These are phyloP conservation scores for Polietes domitor DNA, from an alignment of 2,888 invertebrate species.

Conservation along the genomic window DNA sequence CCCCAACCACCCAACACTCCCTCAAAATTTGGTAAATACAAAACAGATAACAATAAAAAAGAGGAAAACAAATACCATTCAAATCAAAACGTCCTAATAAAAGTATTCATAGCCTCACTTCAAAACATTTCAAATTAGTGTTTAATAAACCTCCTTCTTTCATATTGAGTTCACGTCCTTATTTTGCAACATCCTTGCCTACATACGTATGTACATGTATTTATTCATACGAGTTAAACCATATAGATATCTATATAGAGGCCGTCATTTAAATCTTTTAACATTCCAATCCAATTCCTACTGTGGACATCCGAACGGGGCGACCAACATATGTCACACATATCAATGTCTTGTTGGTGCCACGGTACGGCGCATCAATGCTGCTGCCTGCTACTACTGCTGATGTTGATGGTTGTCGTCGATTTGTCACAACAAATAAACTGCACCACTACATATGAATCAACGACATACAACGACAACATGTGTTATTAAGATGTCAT, in stretches of 20 bases:
- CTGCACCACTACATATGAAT: conserved; percentile 33
- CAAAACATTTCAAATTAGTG: conserved; percentile 38
- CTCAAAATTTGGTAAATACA: too few relatives aligned
- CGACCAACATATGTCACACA: conserved; percentile 61
- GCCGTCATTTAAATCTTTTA: conserved; percentile 59
- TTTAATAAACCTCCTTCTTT: conserved; percentile 43
- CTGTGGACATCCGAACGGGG: conserved; percentile 4
- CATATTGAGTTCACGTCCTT: conserved; percentile 52
- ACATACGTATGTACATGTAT: not conserved
- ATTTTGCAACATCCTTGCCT: not conserved
- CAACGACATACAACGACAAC: conserved; percentile 27
- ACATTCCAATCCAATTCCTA: conserved; percentile 45
- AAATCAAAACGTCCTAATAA: conserved; percentile 31
- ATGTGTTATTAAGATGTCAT: conserved; percentile 36
- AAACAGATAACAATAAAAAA: too few relatives aligned
- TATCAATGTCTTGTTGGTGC: conserved; percentile 50
- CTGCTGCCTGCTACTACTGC: not conserved
- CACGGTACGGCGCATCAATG: too few relatives aligned
- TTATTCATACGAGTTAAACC: conserved; percentile 19
- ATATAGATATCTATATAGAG: too few relatives aligned
- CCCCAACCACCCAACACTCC: too few relatives aligned
- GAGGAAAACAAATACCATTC: conserved; percentile 15
- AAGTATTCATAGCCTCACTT: conserved; percentile 16
- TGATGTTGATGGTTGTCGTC: conserved; percentile 44
- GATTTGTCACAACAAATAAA: conserved; percentile 64